These are phyloP conservation scores for Habropoda laboriosa DNA, from an alignment of 1,140 invertebrate species.

Conservation along the genomic window DNA sequence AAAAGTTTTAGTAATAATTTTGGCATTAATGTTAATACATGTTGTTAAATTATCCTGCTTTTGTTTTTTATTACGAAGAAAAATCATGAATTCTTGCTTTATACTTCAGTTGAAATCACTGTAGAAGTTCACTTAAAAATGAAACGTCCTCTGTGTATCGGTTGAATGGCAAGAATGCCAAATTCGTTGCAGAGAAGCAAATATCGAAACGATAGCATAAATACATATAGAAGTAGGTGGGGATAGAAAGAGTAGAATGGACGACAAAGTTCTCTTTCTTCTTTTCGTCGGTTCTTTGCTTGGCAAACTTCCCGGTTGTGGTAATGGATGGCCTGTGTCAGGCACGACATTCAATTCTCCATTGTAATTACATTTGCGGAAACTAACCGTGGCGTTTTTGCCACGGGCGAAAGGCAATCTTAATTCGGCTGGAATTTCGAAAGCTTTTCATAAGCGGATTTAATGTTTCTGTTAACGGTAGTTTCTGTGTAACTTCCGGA, in stretches of 20 bases:
- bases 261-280: neutral
- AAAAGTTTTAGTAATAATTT: too few relatives aligned
- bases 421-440: neutral
- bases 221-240: neutral
- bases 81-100: too few relatives aligned
- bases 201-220: neutral
- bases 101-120: too few relatives aligned
- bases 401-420: neutral
- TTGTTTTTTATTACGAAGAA: too few relatives aligned
- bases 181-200: neutral
- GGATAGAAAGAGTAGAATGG: too few relatives aligned
- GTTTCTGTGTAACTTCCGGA: neutral
- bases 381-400: neutral
- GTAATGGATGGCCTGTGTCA: conserved; percentile 11
- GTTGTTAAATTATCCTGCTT: too few relatives aligned
- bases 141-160: neutral
- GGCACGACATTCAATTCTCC: conserved; percentile 8
- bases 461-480: neutral
- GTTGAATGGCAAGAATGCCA: neutral
- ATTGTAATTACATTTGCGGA: conserved; percentile 15
- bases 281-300: neutral
- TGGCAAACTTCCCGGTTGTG: conserved; percentile 9
- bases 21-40: too few relatives aligned
- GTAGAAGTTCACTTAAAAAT: too few relatives aligned
- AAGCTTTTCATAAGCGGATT: neutral